These are phyloP conservation scores for Myodes glareolus DNA, from an alignment of 2,113 vertebrate genomes.

Conservation along the genomic window DNA sequence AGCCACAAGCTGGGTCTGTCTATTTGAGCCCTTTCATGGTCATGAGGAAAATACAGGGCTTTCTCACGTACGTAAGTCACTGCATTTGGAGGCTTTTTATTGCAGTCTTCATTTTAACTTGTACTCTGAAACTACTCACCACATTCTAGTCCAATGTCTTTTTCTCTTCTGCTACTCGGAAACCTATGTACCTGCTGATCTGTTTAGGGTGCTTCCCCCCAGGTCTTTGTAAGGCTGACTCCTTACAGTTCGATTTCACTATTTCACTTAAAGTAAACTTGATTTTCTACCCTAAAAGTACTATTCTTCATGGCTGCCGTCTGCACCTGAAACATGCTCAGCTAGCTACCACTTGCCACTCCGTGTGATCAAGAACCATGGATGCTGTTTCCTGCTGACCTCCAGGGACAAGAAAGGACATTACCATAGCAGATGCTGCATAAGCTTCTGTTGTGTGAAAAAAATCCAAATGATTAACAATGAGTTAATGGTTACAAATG, in stretches of 20 bases:
- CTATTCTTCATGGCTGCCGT: background rate
- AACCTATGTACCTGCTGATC: background rate
- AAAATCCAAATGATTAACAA: background rate
- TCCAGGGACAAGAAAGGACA: constrained; percentile 9
- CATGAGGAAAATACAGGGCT: background rate
- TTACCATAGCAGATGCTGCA: background rate
- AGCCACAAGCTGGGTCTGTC: background rate
- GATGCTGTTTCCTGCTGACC: background rate
- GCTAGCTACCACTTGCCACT: background rate
- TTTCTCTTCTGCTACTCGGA: background rate
- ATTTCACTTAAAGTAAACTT: background rate
- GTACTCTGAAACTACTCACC: background rate
- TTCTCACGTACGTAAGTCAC: background rate
- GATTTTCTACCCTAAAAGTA: background rate
- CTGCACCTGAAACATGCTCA: background rate
- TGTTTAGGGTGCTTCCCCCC: background rate
- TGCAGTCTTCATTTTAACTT: background rate
- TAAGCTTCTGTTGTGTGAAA: background rate
- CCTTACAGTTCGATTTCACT: background rate
- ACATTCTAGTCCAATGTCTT: background rate
- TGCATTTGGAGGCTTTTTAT: background rate
- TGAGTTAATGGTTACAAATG: background rate
- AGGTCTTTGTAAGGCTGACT: background rate
- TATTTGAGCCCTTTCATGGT: background rate
- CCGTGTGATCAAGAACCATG: background rate